phyloP scores from a whole-genome alignment of 2,797 vertebrate genomes.

The Cichlasoma orientale region DNA sequence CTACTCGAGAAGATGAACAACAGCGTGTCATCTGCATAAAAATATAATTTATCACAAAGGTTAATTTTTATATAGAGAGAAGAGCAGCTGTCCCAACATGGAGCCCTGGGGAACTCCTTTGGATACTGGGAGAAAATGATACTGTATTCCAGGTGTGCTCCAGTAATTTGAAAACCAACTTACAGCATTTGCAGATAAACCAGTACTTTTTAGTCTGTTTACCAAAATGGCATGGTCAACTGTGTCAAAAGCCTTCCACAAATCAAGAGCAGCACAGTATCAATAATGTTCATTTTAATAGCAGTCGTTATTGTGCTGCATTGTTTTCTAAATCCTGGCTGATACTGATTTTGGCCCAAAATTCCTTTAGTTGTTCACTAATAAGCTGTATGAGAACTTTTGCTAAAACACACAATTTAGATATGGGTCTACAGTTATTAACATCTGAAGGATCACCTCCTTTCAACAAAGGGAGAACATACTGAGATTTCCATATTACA shows the following conservation, averaged over 20 bases:
- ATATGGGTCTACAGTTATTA: too few species aligned
- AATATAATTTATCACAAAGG: background rate
- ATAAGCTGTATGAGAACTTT: too few species aligned
- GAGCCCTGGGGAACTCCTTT: background rate
- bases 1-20: fast-evolving
- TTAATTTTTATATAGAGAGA: background rate
- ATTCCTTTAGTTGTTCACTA: too few species aligned
- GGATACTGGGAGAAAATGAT: background rate
- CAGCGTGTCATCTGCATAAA: background rate
- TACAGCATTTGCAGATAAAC: background rate
- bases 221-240: background rate
- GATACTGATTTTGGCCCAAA: too few species aligned
- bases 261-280: background rate
- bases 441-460: too few species aligned
- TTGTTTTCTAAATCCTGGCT: too few species aligned
- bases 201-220: background rate
- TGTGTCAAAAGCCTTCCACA: background rate
- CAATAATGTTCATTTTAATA: too few species aligned
- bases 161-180: background rate
- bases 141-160: background rate
- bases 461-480: too few species aligned
- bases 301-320: too few species aligned
- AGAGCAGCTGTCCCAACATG: background rate
- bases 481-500: too few species aligned
- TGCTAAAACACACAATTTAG: too few species aligned